phyloP scores from a whole-genome alignment of 2,797 vertebrate species.

The Alauda arvensis region DNA sequence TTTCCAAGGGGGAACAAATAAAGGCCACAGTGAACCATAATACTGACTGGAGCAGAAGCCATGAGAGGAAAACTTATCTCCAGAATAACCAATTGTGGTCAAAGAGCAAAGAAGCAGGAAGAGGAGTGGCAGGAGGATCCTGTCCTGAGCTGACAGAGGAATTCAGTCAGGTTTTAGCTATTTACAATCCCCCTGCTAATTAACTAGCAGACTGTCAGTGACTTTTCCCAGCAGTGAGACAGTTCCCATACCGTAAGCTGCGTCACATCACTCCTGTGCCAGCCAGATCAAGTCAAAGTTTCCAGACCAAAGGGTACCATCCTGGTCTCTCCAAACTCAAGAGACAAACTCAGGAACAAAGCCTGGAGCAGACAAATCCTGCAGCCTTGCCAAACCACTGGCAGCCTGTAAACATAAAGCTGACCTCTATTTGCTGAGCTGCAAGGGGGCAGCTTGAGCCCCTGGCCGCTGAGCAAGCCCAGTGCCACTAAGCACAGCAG shows the following conservation, averaged over 20 bases:
- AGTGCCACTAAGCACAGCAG: not conserved
- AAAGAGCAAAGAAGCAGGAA: not conserved
- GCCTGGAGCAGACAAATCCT: not conserved
- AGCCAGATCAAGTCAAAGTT: not conserved
- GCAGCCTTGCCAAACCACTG: not conserved
- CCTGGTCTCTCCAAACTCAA: constrained; percentile 14
- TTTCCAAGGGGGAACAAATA: not conserved
- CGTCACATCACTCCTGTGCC: fast-evolving
- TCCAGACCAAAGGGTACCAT: constrained; percentile 19
- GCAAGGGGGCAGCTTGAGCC: not conserved
- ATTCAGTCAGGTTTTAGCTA: constrained; percentile 42
- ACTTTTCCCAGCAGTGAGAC: constrained; percentile 29
- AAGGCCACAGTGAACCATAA: not conserved
- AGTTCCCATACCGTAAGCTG: constrained; percentile 12
- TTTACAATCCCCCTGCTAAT: constrained; percentile 14
- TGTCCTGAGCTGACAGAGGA: constrained; percentile 12
- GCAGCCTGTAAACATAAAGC: not conserved
- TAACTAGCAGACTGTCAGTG: constrained; percentile 11
- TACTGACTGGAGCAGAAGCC: not conserved
- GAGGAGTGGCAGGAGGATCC: constrained; percentile 29
- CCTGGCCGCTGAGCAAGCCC: not conserved
- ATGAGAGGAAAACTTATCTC: not conserved
- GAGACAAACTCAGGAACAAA: not conserved
- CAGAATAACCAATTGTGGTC: not conserved
- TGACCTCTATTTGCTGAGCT: not conserved